phyloP scores from a whole-genome alignment of 2,113 vertebrate genomes.

The Parus major region DNA sequence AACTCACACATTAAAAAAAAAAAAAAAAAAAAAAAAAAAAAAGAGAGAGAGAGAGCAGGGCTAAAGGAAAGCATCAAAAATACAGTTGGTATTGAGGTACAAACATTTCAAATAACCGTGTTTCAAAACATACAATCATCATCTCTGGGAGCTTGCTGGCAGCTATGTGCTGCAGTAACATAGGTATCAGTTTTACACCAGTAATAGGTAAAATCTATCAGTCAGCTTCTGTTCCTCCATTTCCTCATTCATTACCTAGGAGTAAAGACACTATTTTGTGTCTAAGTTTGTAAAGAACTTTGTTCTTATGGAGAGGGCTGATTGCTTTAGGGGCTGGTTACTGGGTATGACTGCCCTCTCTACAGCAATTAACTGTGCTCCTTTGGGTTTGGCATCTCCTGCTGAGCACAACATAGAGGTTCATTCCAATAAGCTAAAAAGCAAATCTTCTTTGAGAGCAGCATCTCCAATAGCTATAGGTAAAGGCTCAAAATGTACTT shows the following conservation, averaged over 20 bases:
- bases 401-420: neutral
- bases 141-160: neutral
- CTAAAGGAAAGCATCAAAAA: neutral
- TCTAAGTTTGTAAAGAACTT: neutral
- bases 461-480: neutral
- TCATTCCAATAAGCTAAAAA: neutral
- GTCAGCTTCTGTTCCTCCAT: neutral
- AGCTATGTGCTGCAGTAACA: neutral
- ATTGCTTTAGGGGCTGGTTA: neutral
- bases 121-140: neutral
- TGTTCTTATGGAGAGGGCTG: neutral
- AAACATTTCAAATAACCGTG: neutral
- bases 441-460: neutral
- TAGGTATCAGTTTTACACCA: neutral
- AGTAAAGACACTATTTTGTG: neutral
- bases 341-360: neutral
- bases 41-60: rapidly evolving
- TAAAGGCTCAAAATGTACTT: neutral
- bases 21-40: neutral
- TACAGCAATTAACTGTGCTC: neutral
- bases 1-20: neutral
- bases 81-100: neutral
- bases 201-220: neutral
- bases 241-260: neutral
- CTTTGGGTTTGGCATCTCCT: neutral